These are phyloP conservation scores for Fringilla coelebs DNA, from an alignment of 2,797 vertebrate species.

Conservation along the genomic window DNA sequence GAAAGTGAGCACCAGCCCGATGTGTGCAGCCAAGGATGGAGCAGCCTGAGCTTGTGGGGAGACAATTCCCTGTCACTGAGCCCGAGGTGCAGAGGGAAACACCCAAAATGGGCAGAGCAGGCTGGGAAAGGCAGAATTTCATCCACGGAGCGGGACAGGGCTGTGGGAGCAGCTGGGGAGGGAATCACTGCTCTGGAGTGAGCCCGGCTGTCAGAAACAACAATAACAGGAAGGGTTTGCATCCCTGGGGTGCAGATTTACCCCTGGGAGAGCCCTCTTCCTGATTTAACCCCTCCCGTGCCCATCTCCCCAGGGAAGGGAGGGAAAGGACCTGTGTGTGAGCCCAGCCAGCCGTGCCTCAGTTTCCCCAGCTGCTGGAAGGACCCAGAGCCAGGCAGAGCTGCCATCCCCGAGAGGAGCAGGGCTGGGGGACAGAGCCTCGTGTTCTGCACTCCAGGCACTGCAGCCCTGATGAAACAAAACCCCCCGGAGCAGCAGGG, in stretches of 20 bases:
- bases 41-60: neutral
- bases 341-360: neutral
- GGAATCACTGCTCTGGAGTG: neutral
- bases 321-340: neutral
- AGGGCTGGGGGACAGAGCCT: neutral
- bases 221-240: rapidly evolving
- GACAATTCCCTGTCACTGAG: neutral
- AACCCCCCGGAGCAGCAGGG: neutral
- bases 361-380: neutral
- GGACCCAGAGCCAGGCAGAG: neutral
- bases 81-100: neutral
- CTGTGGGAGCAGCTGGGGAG: neutral
- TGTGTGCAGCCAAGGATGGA: neutral
- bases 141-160: neutral
- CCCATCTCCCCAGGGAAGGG: no score
- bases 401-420: rapidly evolving
- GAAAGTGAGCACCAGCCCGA: neutral
- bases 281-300: neutral
- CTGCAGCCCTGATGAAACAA: neutral
- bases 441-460: neutral
- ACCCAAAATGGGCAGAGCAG: neutral
- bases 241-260: neutral
- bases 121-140: neutral
- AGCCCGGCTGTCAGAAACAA: neutral
- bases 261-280: neutral